Conservation (phyloP, 1,140 invertebrate genomes). For the Diuraphis noxia region DNA sequence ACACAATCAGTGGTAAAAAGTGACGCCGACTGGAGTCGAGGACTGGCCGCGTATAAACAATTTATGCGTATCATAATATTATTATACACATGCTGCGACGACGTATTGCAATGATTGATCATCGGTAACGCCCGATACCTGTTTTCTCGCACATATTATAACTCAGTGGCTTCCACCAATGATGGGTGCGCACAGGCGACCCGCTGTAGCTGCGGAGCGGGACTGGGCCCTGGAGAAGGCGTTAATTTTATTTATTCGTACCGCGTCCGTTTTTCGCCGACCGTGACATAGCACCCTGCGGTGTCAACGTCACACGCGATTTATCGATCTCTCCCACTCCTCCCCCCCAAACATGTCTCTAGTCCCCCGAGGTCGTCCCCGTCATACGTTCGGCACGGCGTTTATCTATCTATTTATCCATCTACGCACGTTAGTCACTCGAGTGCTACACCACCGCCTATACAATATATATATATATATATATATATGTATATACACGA, state of each 20-base stretch:
- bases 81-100: background rate
- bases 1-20: no score
- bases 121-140: conserved; percentile 11
- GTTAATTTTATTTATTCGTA: conserved; percentile 6
- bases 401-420: conserved; percentile 4
- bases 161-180: background rate
- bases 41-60: background rate
- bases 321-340: background rate
- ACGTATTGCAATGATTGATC: background rate
- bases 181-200: background rate
- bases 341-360: background rate
- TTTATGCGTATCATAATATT: background rate
- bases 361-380: no score
- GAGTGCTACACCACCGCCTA: background rate
- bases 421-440: background rate
- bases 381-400: background rate
- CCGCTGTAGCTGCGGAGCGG: background rate
- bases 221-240: background rate
- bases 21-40: background rate
- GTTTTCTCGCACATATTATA: background rate
- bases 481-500: background rate
- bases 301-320: conserved; percentile 17
- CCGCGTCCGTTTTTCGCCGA: background rate
- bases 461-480: background rate
- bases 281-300: background rate